phyloP scores from a whole-genome alignment of 2,113 vertebrate genomes.

The Polypterus senegalus region DNA sequence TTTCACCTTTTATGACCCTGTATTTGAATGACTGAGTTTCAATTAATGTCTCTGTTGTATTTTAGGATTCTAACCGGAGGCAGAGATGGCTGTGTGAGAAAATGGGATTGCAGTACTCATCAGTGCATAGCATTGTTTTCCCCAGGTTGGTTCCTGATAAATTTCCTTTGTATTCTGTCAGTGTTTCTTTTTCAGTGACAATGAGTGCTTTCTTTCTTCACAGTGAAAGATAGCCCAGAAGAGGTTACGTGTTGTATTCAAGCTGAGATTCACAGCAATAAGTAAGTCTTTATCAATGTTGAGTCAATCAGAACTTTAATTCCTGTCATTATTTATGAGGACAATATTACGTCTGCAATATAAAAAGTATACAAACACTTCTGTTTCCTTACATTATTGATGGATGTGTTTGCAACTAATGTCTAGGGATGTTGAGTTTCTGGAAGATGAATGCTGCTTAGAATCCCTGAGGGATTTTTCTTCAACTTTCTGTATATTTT shows the following conservation, averaged over 20 bases:
- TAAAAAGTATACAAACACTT: too few species aligned
- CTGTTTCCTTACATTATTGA: too few species aligned
- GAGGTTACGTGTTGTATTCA: slow-evolving; percentile 19
- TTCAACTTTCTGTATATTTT: too few species aligned
- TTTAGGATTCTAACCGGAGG: slow-evolving; percentile 23
- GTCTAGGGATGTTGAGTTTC: too few species aligned
- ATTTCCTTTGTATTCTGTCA: too few species aligned
- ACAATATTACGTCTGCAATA: too few species aligned
- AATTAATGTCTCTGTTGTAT: not conserved
- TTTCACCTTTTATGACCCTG: too few species aligned
- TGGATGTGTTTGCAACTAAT: too few species aligned
- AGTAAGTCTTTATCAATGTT: slow-evolving; percentile 7
- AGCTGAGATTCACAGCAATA: slow-evolving; percentile 15
- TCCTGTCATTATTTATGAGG: not conserved
- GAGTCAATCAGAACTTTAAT: not conserved
- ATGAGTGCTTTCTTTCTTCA: slow-evolving; percentile 5
- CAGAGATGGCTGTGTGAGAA: slow-evolving; percentile 26
- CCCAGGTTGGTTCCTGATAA: too few species aligned
- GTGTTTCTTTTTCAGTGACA: too few species aligned
- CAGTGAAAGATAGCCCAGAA: slow-evolving; percentile 7
- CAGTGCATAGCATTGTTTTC: slow-evolving; percentile 7
- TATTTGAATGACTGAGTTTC: not conserved
- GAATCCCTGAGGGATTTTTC: too few species aligned
- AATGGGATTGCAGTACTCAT: slow-evolving; percentile 21
- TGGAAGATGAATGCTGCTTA: too few species aligned